Evolutionary conservation across 2,797 vertebrate species (phyloP), one percentile per base, ranked within the genome.

Genomic region (Xyrichtys novacula): DNA sequence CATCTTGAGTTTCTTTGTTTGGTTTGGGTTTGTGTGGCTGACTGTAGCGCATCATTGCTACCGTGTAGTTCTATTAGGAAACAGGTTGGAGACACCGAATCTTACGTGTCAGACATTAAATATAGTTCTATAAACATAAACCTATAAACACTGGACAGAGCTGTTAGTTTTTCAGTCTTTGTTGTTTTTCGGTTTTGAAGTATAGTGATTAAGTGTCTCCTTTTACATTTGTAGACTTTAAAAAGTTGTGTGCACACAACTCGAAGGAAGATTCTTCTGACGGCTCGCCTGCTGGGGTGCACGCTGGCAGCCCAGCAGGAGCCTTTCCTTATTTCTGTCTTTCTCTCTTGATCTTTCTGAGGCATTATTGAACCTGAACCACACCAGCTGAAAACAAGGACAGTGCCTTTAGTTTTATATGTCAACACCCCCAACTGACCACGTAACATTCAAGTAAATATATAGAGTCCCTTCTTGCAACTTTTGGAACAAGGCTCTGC

Each of bases 311-410:
- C 63, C 8, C 74, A 81, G 80, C 68, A 20, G 69, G 77, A 75
- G 79, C 71, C 65, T 67, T 80, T 82, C 76, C 55, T 86, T 87
- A 75, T 72, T 85, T 87, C 79, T 84, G 52, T 88, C 76, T 86
- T 85, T 90, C 80, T 88, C 83, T 89, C 83, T 87, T 85, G 81
- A 91, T 89, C 87, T 88, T 89, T 89, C 83, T 78, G 92, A 94
- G 93, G 94, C 94, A 95, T 94, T 95, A 95, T 88, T 91, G 83
- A 94, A 94, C 93, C 93, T 94, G 94, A 95, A 92, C 84, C 93
- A 86, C 94, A 95, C 94, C 94, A 95, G 94, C 94, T 91, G 77
- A 94, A 93, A 92, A 94, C 86, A 89, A 95, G 94, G 94, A 95
- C 92, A 93, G 94, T 95, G 94, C 94, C 94, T 95, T 95, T 93